phyloP scores from a whole-genome alignment of 2,113 vertebrate genomes.

The Fregata magnificens region DNA sequence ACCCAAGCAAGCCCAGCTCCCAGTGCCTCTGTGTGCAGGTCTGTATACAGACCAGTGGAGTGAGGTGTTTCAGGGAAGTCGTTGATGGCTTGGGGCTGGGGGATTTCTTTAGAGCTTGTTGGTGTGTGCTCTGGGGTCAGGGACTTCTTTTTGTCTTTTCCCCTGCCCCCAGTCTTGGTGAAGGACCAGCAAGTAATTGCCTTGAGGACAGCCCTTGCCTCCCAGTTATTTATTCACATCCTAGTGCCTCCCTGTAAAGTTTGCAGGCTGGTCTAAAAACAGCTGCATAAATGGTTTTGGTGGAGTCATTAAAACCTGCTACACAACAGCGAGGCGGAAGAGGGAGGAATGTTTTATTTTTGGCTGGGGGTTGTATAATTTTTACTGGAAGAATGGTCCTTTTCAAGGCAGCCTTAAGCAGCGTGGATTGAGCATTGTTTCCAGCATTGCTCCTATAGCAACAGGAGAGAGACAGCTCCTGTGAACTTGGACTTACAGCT shows the following conservation, averaged over 20 bases:
- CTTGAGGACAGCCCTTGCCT: not conserved
- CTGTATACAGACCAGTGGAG: fast-evolving
- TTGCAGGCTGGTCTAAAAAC: not conserved
- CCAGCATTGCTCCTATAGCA: not conserved
- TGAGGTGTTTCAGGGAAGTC: not conserved
- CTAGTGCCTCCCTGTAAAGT: not conserved
- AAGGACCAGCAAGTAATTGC: not conserved
- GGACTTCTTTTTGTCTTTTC: not conserved
- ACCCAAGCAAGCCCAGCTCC: not conserved
- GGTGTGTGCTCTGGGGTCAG: not conserved
- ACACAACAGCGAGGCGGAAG: fast-evolving
- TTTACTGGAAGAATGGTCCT: not conserved
- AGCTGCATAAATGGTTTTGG: not conserved
- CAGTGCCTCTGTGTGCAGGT: fast-evolving
- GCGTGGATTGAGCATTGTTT: not conserved
- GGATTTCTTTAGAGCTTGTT: not conserved
- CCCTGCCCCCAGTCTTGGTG: not conserved
- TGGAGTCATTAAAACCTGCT: not conserved
- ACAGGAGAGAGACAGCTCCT: not conserved
- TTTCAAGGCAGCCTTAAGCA: not conserved
- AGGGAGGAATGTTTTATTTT: not conserved
- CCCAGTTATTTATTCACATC: not conserved
- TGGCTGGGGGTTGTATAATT: not conserved
- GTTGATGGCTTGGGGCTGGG: not conserved
- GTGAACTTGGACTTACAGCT: not conserved